Base-by-base conservation (phyloP, 2,797 vertebrate species). In the Anomalospiza imberbis region DNA sequence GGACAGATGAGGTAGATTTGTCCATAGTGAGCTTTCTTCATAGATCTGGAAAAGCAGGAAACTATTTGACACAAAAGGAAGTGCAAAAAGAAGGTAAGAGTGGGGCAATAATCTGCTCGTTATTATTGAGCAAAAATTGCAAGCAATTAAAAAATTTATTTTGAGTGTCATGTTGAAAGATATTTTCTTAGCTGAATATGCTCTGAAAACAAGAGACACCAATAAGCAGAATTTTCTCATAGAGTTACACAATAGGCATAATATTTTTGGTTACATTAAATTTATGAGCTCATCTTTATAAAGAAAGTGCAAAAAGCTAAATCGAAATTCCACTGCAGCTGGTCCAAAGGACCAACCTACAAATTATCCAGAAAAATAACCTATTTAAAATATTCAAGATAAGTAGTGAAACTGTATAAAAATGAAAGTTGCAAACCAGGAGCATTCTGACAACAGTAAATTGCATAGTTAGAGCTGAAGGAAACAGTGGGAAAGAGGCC, bases 1-100 rank as follows among this genome's bases (percentile, higher is more conserved):
- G 51, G 19, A 60, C 7, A 63, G 16, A 34, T 50, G 18, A 38
- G 15, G 51, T 65, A n/a, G 13, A 48, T 32, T 78, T 93, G 44
- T 20, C 25, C 0, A 1, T 55, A 48, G 29, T 0, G 0, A 62
- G 6, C 3, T 40, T 72, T 60, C 51, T 60, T 28, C 11, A 5
- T 50, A 26, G 15, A 31, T 76, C 47, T 82, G 57, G 34, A 74
- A 88, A 71, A 81, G 20, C 22, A 45, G 47, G 36, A 50, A 17
- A 20, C 36, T 60, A 40, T 0, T 73, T 86, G 40, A 28, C 24
- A 28, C 17, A 28, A 45, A 86, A 48, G 58, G 24, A 88, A 65
- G 10, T 31, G 8, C 45, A 73, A 67, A 87, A 86, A 86, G 47
- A 45, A 22, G 40, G 31, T 62, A 57, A 81, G 15, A 48, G 29